Percentiles rank a stretch among this genome's conserved stretches.
These are phyloP conservation scores for Sebastes cheni DNA, from an alignment of 2,797 vertebrate species.

Conservation along the genomic window DNA sequence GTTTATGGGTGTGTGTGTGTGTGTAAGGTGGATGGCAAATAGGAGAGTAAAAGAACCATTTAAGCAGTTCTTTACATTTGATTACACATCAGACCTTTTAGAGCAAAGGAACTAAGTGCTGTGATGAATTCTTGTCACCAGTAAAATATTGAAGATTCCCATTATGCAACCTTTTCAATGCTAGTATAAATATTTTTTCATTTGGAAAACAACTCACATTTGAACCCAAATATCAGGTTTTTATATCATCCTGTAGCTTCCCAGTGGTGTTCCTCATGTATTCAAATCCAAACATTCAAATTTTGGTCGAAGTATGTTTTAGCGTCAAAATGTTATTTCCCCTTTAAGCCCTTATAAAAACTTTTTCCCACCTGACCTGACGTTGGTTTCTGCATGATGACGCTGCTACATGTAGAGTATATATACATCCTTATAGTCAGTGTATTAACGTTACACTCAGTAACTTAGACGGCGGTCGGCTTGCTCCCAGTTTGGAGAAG, in stretches of 20 bases:
- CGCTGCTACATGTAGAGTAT: too few relatives aligned
- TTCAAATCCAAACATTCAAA: too few relatives aligned
- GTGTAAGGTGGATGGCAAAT: background rate
- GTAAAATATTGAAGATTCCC: background rate
- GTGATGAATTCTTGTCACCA: background rate
- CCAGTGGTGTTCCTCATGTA: too few relatives aligned
- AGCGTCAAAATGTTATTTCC: too few relatives aligned
- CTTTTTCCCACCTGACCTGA: too few relatives aligned
- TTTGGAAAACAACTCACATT: background rate
- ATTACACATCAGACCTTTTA: background rate
- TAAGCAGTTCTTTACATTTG: background rate
- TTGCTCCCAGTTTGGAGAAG: rapidly evolving
- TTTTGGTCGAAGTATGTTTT: too few relatives aligned
- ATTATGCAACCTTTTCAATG: background rate
- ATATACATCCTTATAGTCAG: too few relatives aligned
- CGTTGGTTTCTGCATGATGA: too few relatives aligned
- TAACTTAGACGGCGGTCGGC: too few relatives aligned
- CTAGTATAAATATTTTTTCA: background rate
- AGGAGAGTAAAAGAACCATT: background rate
- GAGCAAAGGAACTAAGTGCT: background rate
- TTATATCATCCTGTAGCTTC: too few relatives aligned
- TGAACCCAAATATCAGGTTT: background rate
- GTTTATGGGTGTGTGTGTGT: slow-evolving; percentile 3
- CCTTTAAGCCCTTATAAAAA: too few relatives aligned
- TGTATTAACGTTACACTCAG: too few relatives aligned